A percentile compares a stretch with the other conserved stretches of the same genome.
Conservation (phyloP, 2,797 vertebrate species). For the Florisuga fusca region DNA sequence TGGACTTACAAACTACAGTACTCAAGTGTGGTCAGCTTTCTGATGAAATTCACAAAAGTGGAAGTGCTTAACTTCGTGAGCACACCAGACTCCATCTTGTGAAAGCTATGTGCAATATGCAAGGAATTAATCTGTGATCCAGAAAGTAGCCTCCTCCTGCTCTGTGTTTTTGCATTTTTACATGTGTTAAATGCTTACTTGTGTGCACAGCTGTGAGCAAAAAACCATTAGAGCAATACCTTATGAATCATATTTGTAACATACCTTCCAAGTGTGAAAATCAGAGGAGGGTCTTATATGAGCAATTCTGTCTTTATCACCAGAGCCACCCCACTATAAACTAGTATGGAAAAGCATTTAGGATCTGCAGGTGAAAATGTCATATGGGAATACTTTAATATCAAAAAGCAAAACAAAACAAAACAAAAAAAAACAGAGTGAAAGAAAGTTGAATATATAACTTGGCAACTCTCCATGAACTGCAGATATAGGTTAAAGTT, state of each 20-base stretch:
- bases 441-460: slow-evolving; percentile 53
- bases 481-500: slow-evolving; percentile 60
- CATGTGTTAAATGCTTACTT: background rate
- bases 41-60: background rate
- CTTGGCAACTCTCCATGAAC: slow-evolving; percentile 48
- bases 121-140: background rate
- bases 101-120: background rate
- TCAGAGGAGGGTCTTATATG: background rate
- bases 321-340: background rate
- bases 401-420: slow-evolving; percentile 14
- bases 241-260: background rate
- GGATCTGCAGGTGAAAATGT: slow-evolving; percentile 63
- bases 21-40: background rate
- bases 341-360: slow-evolving; percentile 59
- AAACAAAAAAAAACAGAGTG: slow-evolving; percentile 30
- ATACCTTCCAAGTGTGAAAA: slow-evolving; percentile 38
- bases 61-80: background rate
- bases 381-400: slow-evolving; percentile 52
- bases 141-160: background rate
- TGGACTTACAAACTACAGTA: background rate
- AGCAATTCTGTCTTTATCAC: slow-evolving; percentile 29
- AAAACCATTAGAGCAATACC: background rate
- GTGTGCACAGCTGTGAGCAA: background rate
- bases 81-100: background rate
- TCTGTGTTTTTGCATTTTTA: background rate